Conservation (phyloP, 2,888 invertebrate genomes). For the Drosophila tripunctata region DNA sequence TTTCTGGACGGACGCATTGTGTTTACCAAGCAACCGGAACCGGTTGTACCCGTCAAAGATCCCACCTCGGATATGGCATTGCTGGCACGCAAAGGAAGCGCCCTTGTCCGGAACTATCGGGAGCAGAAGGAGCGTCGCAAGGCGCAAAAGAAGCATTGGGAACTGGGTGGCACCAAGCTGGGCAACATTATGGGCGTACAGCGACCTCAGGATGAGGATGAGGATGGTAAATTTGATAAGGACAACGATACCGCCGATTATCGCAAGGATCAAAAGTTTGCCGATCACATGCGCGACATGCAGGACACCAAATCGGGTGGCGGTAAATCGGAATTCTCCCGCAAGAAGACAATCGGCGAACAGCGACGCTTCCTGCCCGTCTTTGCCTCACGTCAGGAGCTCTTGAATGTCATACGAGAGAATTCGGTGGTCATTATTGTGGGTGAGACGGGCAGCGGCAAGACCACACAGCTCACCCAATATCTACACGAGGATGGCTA, state of each 20-base stretch:
- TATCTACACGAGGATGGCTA: constrained; percentile 99
- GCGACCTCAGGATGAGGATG: constrained; percentile 91
- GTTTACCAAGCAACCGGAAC: constrained; percentile 99
- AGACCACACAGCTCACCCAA: constrained; percentile 98
- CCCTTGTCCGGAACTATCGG: constrained; percentile 93
- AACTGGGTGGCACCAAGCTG: constrained; percentile 94
- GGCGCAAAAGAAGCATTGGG: constrained; percentile 99
- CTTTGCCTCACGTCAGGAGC: constrained; percentile 96
- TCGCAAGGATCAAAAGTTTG: constrained; percentile 97
- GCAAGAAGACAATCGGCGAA: constrained; percentile 91
- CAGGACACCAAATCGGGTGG: constrained; percentile 84
- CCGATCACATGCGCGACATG: constrained; percentile 93
- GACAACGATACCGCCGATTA: constrained; percentile 92
- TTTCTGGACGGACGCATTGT: constrained; percentile 99
- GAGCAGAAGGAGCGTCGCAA: constrained; percentile 98
- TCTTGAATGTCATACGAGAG: constrained; percentile 95
- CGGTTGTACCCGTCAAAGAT: constrained; percentile 98
- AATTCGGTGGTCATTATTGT: constrained; percentile 98
- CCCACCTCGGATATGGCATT: constrained; percentile 99
- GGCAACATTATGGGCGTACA: constrained; percentile 98
- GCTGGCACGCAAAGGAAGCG: constrained; percentile 96
- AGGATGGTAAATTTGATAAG: constrained; percentile 87
- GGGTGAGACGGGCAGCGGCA: constrained; percentile 87
- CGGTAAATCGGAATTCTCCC: constrained; percentile 93
- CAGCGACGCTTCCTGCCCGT: constrained; percentile 97